Base-by-base conservation (phyloP, 1,140 invertebrate genomes). In the Theocolax elegans region DNA sequence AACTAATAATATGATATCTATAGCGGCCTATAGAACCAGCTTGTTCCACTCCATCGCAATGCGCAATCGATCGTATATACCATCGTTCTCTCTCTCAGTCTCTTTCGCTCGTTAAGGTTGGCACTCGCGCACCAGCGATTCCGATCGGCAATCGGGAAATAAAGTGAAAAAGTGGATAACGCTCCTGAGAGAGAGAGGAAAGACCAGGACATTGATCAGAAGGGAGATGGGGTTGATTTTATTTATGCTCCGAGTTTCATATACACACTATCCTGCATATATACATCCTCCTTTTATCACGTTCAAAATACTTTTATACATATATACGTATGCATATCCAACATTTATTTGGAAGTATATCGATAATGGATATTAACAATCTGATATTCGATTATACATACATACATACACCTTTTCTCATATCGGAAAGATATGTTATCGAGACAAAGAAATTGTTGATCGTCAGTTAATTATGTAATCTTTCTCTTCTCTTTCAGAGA, bases 1-100 rank as follows among this genome's bases (percentile, higher is more conserved):
- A 56, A 71, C 67, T 76, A 76, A 76, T 74, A 74, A 72, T 74
- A 74, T 62, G 71, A 74, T 71, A 76, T 67, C 54, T 40, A 63
- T 46, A 38, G 17, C 40, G 42, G 38, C 19, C 31, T 64, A 64
- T 51, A 38, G 29, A 51, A 64, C 27, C 44, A 44, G 29, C 17
- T 38, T 51, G 29, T 44, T 48, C 48, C 42, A 62, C 44, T 58
- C 35, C 17, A 42, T 3, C 29, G 19, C 29, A 17, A n/a, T 64
- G 54, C 53, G 46, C 31, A 72, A 72, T 74, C 73, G 73, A 76
- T 76, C 54, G 59, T 54, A 49, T 19, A 19, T 15, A 19, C 42
- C 42, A 46, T 8, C 8, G n/a, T 10, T 35, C 31, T 35, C 31
- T 46, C 17, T 59, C 1, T 42, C 13, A 23, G 4, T n/a, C 13